These are phyloP conservation scores for Lasius fuliginosus DNA, from an alignment of 2,888 invertebrate genomes.

Conservation along the genomic window DNA sequence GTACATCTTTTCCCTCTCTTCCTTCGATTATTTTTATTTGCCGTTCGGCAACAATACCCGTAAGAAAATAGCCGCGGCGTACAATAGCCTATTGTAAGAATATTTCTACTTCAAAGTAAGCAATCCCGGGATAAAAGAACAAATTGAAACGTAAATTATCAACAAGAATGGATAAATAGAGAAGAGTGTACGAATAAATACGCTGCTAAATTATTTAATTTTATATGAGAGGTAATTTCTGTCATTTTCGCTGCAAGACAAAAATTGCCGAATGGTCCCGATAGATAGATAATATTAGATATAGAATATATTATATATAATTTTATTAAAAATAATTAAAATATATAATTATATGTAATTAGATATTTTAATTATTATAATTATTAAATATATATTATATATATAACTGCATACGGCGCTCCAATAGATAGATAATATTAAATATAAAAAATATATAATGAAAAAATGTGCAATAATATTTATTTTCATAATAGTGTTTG, in stretches of 20 bases:
- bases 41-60: neutral
- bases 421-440: neutral
- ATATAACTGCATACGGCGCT: too few relatives aligned
- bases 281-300: conserved; percentile 1
- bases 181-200: neutral
- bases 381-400: too few relatives aligned
- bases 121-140: neutral
- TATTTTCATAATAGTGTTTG: neutral
- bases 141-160: conserved; percentile 21
- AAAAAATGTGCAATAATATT: conserved; percentile 12
- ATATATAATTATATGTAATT: too few relatives aligned
- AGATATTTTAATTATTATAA: too few relatives aligned
- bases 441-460: neutral
- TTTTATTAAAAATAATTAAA: too few relatives aligned
- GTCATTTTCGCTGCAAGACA: neutral
- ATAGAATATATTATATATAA: neutral
- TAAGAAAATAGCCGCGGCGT: neutral
- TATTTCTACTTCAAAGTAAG: conserved; percentile 6
- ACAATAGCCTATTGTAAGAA: conserved; percentile 16
- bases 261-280: neutral
- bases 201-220: neutral
- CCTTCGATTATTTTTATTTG: neutral
- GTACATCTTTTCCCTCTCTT: neutral
- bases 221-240: neutral
- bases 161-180: neutral